A percentile compares a stretch with the other conserved stretches of the same genome.
These are phyloP conservation scores for Odocoileus virginianus DNA, from an alignment of 2,113 vertebrate genomes.

Conservation along the genomic window DNA sequence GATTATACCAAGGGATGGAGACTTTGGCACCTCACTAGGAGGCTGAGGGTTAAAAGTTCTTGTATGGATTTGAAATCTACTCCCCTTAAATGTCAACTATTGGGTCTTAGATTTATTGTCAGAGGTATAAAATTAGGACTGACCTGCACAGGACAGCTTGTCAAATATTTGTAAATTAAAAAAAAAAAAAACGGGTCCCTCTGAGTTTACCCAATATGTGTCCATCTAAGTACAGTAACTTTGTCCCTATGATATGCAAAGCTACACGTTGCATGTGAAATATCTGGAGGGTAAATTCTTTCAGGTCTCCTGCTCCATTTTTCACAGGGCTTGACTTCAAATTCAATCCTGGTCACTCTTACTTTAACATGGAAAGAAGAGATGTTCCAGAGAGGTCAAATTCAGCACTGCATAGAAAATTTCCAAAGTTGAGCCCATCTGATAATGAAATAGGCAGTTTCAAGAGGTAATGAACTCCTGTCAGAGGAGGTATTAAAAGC, in stretches of 20 bases:
- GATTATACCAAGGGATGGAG: neutral
- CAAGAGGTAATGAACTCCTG: neutral
- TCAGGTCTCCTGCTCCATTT: neutral
- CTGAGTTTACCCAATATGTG: neutral
- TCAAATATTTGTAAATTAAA: neutral
- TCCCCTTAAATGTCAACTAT: constrained; percentile 10
- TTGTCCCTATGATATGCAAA: neutral
- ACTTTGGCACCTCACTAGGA: neutral
- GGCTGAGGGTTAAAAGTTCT: neutral
- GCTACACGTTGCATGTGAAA: neutral
- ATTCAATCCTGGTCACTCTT: neutral
- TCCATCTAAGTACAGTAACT: neutral
- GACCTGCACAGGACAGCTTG: neutral
- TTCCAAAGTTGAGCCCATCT: neutral
- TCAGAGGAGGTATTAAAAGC: neutral
- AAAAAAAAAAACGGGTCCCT: neutral
- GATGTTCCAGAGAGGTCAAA: neutral
- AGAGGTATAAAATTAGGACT: neutral
- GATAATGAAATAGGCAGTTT: neutral
- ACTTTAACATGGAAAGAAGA: neutral
- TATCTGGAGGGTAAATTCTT: neutral
- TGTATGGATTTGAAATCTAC: neutral
- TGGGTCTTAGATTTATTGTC: neutral
- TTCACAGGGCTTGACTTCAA: neutral
- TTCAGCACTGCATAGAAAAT: neutral